phyloP scores from a whole-genome alignment of 2,888 invertebrate genomes.

The Agrochola lychnidis region DNA sequence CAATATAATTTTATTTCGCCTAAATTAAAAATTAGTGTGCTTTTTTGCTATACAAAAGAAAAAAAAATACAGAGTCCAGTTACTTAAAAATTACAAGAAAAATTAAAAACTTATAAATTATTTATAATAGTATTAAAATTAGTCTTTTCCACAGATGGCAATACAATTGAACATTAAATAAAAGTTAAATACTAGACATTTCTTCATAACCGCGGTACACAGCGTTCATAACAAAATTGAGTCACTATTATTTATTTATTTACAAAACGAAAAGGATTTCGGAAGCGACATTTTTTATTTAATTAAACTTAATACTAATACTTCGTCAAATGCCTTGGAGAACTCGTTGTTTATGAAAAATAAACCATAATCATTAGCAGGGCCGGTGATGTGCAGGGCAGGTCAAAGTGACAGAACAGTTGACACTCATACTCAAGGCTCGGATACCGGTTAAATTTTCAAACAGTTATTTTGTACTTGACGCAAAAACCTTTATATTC shows the following conservation, averaged over 20 bases:
- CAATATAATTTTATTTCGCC: slow-evolving; percentile 69
- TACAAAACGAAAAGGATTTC: slow-evolving; percentile 40
- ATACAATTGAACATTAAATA: slow-evolving; percentile 88
- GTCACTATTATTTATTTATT: slow-evolving; percentile 57
- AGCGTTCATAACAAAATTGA: slow-evolving; percentile 35
- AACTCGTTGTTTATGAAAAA: not conserved
- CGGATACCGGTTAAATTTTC: too few species aligned
- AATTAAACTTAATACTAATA: slow-evolving; percentile 31
- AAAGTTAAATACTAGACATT: slow-evolving; percentile 45
- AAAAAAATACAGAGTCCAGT: slow-evolving; percentile 64
- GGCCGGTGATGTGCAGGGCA: not conserved
- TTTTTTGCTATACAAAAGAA: slow-evolving; percentile 66
- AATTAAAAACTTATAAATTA: slow-evolving; percentile 76
- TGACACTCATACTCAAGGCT: too few species aligned
- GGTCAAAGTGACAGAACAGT: not conserved
- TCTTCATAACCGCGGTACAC: slow-evolving; percentile 27
- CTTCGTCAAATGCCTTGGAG: slow-evolving; percentile 27
- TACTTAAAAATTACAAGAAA: slow-evolving; percentile 67
- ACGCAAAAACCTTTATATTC: too few species aligned
- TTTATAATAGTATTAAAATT: slow-evolving; percentile 81
- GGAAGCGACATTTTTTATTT: slow-evolving; percentile 41
- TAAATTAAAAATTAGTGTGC: slow-evolving; percentile 68
- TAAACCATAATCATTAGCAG: not conserved
- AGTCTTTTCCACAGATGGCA: slow-evolving; percentile 90
- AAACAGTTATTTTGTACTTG: too few species aligned